Percentiles rank a stretch among this genome's conserved stretches.
These are phyloP conservation scores for Leistus spinibarbis DNA, from an alignment of 2,888 invertebrate genomes.

Conservation along the genomic window DNA sequence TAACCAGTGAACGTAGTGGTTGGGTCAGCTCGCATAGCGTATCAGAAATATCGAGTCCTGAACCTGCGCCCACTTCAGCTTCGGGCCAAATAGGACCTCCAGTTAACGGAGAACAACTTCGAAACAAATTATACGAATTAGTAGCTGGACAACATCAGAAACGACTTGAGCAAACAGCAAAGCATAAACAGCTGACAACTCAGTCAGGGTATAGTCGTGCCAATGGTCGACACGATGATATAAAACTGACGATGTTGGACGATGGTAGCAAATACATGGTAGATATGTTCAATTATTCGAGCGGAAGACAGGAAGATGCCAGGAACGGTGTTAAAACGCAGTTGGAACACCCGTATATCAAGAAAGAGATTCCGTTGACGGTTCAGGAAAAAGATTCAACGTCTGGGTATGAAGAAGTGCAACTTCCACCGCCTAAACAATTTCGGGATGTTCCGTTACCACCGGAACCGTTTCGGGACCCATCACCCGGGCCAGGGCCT, in stretches of 20 bases:
- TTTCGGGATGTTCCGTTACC: constrained; percentile 82
- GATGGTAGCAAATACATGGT: constrained; percentile 35
- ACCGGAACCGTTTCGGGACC: constrained; percentile 63
- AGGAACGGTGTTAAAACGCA: constrained; percentile 43
- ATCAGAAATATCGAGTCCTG: constrained; percentile 68
- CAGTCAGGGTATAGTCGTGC: constrained; percentile 21
- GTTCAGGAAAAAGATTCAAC: constrained; percentile 44
- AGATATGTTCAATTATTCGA: constrained; percentile 32
- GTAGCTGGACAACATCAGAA: constrained; percentile 43
- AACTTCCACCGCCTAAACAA: constrained; percentile 79
- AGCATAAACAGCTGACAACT: constrained; percentile 38
- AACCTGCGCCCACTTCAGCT: constrained; percentile 47
- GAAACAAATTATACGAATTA: constrained; percentile 27
- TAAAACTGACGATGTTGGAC: constrained; percentile 30
- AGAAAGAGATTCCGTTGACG: constrained; percentile 57
- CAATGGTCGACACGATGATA: constrained; percentile 24
- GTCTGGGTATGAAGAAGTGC: constrained; percentile 29
- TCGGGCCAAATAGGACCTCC: constrained; percentile 7
- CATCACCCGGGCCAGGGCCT: constrained; percentile 53
- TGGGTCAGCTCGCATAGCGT: constrained; percentile 83
- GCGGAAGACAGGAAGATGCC: constrained; percentile 25
- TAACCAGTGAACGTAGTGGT: constrained; percentile 82
- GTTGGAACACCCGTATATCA: constrained; percentile 60
- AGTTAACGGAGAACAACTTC: constrained; percentile 30
- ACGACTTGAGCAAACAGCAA: constrained; percentile 44